These are phyloP conservation scores for Porphyrio hochstetteri DNA, from an alignment of 2,113 vertebrate species.

Conservation along the genomic window DNA sequence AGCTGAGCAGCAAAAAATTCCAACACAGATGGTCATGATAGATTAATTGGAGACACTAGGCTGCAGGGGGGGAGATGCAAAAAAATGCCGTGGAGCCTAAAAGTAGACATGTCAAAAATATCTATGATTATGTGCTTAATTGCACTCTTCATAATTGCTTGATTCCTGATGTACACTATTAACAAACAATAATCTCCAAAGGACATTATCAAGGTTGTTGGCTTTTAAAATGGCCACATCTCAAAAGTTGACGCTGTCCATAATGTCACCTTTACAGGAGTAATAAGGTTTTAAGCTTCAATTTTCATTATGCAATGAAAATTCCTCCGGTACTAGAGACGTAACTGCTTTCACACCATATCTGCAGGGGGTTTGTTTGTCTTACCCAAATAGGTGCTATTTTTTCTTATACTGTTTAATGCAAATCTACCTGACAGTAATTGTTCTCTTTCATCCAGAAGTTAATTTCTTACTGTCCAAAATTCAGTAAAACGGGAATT, in stretches of 20 bases:
- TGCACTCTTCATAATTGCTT: constrained; percentile 50
- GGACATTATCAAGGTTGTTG: constrained; percentile 29
- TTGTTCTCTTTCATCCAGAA: neutral
- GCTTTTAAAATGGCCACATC: constrained; percentile 25
- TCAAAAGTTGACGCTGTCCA: neutral
- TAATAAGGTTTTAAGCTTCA: neutral
- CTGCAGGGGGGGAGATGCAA: neutral
- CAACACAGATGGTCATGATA: constrained; percentile 58
- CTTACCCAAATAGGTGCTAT: neutral
- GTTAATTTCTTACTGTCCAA: neutral
- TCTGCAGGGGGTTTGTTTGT: neutral
- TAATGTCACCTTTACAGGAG: neutral
- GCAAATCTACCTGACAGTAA: neutral
- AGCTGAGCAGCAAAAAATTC: constrained; percentile 26
- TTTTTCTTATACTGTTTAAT: neutral
- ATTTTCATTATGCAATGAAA: neutral
- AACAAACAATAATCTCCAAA: constrained; percentile 6
- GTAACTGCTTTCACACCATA: neutral
- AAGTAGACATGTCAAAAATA: constrained; percentile 64
- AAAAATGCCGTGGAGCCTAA: constrained; percentile 11
- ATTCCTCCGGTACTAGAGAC: neutral
- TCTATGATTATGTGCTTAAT: constrained; percentile 58
- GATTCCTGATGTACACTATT: neutral
- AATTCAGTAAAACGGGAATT: neutral
- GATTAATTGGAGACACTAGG: constrained; percentile 45